phyloP scores from a whole-genome alignment of 2,888 invertebrate species.

The Zaprionus lineosus region DNA sequence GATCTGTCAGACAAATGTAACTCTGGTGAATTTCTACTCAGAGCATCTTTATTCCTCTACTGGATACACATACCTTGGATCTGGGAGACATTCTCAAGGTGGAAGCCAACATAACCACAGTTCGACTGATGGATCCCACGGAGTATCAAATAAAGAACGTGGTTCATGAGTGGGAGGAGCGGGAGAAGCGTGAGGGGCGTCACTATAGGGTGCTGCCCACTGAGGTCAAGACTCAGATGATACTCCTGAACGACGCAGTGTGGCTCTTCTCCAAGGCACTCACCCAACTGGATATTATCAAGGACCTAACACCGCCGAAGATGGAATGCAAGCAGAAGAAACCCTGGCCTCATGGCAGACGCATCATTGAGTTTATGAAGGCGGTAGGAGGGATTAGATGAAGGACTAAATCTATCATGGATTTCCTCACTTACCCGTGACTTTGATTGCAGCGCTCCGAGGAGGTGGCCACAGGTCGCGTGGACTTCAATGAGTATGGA shows the following conservation, averaged over 20 bases:
- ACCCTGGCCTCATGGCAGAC: constrained; percentile 86
- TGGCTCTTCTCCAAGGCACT: constrained; percentile 86
- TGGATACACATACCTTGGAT: constrained; percentile 83
- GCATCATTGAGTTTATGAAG: constrained; percentile 87
- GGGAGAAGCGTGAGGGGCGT: constrained; percentile 75
- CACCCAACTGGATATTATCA: constrained; percentile 79
- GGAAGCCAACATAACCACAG: constrained; percentile 81
- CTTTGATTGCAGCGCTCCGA: constrained; percentile 77
- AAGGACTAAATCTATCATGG: no score
- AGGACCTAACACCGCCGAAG: constrained; percentile 73
- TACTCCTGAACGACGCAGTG: constrained; percentile 88
- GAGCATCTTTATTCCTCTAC: constrained; percentile 85
- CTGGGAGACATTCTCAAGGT: constrained; percentile 83
- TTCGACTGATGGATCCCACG: constrained; percentile 81
- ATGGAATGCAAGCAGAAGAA: constrained; percentile 82
- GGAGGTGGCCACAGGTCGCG: constrained; percentile 80
- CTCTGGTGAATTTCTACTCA: constrained; percentile 53
- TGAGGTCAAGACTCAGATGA: constrained; percentile 85
- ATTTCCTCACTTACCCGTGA: no score
- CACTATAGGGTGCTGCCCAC: constrained; percentile 71
- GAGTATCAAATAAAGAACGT: constrained; percentile 81
- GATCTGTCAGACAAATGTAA: neutral
- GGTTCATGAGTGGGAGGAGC: constrained; percentile 82
- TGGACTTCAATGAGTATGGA: constrained; percentile 85
- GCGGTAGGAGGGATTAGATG: constrained; percentile 83